Evolutionary conservation across 2,113 vertebrate species (phyloP), one percentile per base, ranked within the genome.

Genomic region (Periophthalmus modestus): DNA sequence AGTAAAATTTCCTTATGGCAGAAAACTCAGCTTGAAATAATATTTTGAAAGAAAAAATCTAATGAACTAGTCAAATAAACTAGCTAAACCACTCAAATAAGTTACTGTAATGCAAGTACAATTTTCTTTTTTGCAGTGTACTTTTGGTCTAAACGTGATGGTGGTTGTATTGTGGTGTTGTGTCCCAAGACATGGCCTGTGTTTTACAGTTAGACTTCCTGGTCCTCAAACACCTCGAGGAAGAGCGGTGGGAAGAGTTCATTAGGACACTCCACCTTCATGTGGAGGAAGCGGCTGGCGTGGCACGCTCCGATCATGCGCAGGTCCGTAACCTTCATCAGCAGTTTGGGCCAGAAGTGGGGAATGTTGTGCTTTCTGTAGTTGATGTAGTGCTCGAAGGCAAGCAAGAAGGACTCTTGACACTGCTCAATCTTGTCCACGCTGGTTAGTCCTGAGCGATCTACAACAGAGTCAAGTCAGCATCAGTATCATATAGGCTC

Each of bases 261-360:
- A 24, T 96, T 98, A 90, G 98, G 98, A 89, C 98, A 99, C 87
- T 99, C 97, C 93, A 99, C 98, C 93, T 99, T 99, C 98, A 99
- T 99, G 94, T 99, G 98, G 90, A 98, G 96, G 95, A 99, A 99
- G 92, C 98, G 97, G 93, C 96, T 98, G 92, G 97, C 97, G 24
- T 99, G 98, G 91, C 98, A 99, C 52, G 98, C 97, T 70, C 97
- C 98, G 0, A 99, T 99, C 97, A 99, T 99, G 76, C 98, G 94
- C 88, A 99, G 96, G 91, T 99, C 98, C 39, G 98, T 99, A 93
- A 99, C 98, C 93, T 99, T 99, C 98, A 99, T 99, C 94, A 99
- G 95, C 92, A 99, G 96, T 95, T 99, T 99, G 95, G 98, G 97
- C 98, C 98, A 99, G 94, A 99, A 99, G 93, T 99, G 97, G 87